phyloP scores from a whole-genome alignment of 2,113 vertebrate species.

The Chinchilla lanigera region DNA sequence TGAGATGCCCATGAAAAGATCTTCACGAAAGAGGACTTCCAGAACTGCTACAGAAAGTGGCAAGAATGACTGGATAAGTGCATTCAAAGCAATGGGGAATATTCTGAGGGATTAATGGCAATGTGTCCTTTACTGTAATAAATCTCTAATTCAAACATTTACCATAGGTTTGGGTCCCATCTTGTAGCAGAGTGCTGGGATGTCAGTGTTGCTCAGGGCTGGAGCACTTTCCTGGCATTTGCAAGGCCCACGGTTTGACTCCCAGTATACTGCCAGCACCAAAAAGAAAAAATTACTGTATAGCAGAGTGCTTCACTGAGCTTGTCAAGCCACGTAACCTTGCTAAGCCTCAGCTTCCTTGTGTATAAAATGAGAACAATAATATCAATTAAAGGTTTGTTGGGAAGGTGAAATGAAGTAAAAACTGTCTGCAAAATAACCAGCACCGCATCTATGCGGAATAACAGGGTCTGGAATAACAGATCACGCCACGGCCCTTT shows the following conservation, averaged over 20 bases:
- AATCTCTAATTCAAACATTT: background rate
- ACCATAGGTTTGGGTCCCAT: background rate
- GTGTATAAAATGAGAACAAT: background rate
- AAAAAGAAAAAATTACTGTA: background rate
- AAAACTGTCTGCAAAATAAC: background rate
- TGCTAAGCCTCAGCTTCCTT: background rate
- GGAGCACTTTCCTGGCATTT: background rate
- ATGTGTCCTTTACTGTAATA: background rate
- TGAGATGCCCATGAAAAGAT: background rate
- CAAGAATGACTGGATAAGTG: background rate
- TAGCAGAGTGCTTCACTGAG: background rate
- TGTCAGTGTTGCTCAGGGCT: background rate
- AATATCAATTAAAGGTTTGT: background rate
- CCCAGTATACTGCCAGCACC: background rate
- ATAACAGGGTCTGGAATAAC: background rate
- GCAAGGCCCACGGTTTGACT: background rate
- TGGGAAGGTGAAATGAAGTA: background rate
- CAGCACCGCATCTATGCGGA: background rate
- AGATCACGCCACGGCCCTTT: too few species aligned
- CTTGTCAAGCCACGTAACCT: background rate
- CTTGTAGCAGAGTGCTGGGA: background rate
- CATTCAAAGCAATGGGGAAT: background rate
- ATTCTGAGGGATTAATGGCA: background rate
- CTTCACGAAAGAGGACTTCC: background rate
- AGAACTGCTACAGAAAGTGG: background rate